Evolutionary conservation across 2,113 vertebrate species (phyloP), one percentile per base, ranked within the genome.

Genomic region (Ahaetulla prasina): DNA sequence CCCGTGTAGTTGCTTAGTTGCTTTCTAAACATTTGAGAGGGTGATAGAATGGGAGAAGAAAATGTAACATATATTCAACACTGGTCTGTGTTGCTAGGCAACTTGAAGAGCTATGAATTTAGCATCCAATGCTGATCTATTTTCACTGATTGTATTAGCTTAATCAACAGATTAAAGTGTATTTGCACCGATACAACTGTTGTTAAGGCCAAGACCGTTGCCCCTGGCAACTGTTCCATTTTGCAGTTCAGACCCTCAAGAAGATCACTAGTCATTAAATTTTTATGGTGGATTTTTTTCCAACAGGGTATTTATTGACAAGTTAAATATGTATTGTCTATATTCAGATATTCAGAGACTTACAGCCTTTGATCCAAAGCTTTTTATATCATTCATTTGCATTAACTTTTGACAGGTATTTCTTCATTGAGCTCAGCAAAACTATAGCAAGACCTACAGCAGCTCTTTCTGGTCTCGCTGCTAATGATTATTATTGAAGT

Each of bases 321-420:
- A 86, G 43, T 57, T 50, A 55, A 89, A 89, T 68, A 84, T 84
- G 50, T 54, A 80, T 47, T 20, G 88, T 50, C 80, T 92, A 45
- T 86, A 86, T 85, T 85, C 80, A 85, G 87, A 57, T 92, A 92
- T 68, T 68, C 68, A 60, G 88, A 89, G 87, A 68, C 91, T 55
- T 8, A 54, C 27, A 89, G 92, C 74, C 68, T 92, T 89, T 85
- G 92, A 92, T 39, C 30, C 30, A 60, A 86, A 53, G 92, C 88
- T 90, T 86, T 92, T 85, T 90, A 90, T 49, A 92, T 80, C 88
- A 63, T 90, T 63, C 45, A 90, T 90, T 92, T 92, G 53, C 92
- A 57, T 92, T 30, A 50, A 22, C 74, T 89, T 27, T 35, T 45
- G n/a, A 90, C 88, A 85, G 88, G 80, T 55, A 52, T 63, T 80